Conservation (phyloP, 1,140 invertebrate genomes). For the Idris sp. region DNA sequence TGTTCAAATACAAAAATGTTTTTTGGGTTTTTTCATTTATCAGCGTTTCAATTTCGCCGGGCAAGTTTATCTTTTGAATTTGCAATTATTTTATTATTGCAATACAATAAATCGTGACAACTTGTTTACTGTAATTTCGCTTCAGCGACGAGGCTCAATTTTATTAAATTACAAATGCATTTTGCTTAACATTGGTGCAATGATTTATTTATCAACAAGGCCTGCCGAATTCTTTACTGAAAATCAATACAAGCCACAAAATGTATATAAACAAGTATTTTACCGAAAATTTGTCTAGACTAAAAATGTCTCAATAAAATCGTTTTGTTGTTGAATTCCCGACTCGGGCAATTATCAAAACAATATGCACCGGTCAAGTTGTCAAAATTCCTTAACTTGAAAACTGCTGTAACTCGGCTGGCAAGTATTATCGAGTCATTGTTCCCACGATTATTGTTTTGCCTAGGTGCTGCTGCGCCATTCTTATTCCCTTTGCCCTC, state of each 20-base stretch:
- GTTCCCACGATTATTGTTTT: slow-evolving; percentile 65
- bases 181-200: slow-evolving; percentile 27
- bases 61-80: slow-evolving; percentile 47
- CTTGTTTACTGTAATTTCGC: slow-evolving; percentile 36
- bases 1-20: slow-evolving; percentile 23
- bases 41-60: slow-evolving; percentile 24
- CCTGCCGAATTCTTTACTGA: too few species aligned
- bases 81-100: slow-evolving; percentile 51
- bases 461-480: slow-evolving; percentile 60
- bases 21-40: slow-evolving; percentile 44
- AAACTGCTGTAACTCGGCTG: too few species aligned
- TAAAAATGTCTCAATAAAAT: too few species aligned
- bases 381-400: too few species aligned
- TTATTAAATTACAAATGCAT: slow-evolving; percentile 43
- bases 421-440: slow-evolving; percentile 66
- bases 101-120: slow-evolving; percentile 39
- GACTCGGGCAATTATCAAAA: too few species aligned
- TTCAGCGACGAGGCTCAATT: slow-evolving; percentile 1
- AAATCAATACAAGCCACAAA: too few species aligned
- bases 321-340: too few species aligned
- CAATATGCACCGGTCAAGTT: too few species aligned
- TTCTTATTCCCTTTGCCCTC: slow-evolving; percentile 61
- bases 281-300: too few species aligned
- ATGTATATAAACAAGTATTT: too few species aligned
- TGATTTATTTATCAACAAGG: slow-evolving; percentile 34